phyloP scores from a whole-genome alignment of 2,888 invertebrate species.

The Cantharis lateralis region DNA sequence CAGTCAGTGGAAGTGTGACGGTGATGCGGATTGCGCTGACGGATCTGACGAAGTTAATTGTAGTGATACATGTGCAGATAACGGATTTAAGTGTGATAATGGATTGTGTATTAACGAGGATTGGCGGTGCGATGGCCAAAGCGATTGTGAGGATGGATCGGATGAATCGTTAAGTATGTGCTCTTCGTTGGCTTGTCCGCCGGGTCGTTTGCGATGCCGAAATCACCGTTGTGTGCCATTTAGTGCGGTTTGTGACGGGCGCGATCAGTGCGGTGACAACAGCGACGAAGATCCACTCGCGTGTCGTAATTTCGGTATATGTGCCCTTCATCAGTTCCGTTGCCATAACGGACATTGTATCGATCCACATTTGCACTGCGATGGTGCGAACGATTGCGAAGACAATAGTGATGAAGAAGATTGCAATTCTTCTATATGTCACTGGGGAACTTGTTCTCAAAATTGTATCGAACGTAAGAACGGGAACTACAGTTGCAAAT shows the following conservation, averaged over 20 bases:
- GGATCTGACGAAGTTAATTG: constrained; percentile 82
- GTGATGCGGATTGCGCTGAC: constrained; percentile 76
- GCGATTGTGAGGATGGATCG: constrained; percentile 67
- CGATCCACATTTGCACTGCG: constrained; percentile 61
- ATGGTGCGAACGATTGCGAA: constrained; percentile 62
- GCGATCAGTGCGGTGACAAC: constrained; percentile 72
- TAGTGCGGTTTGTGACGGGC: constrained; percentile 67
- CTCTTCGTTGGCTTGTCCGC: constrained; percentile 55
- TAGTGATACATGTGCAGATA: constrained; percentile 59
- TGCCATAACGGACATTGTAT: constrained; percentile 63
- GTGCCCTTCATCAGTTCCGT: constrained; percentile 60
- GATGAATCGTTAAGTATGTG: constrained; percentile 59
- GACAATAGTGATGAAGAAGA: constrained; percentile 57
- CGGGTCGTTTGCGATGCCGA: constrained; percentile 53
- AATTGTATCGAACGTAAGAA: constrained; percentile 69
- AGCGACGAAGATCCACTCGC: constrained; percentile 68
- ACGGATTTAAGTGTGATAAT: constrained; percentile 57
- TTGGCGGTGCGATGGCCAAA: constrained; percentile 69
- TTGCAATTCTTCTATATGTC: constrained; percentile 56
- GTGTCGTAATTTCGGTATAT: constrained; percentile 48
- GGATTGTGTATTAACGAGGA: constrained; percentile 60
- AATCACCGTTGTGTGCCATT: constrained; percentile 52
- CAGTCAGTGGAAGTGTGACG: constrained; percentile 73
- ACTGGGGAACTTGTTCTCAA: constrained; percentile 79
- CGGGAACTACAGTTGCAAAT: constrained; percentile 63